Evolutionary conservation across 2,888 invertebrate species (phyloP).

Genomic region (Leptinotarsa tumamoca): DNA sequence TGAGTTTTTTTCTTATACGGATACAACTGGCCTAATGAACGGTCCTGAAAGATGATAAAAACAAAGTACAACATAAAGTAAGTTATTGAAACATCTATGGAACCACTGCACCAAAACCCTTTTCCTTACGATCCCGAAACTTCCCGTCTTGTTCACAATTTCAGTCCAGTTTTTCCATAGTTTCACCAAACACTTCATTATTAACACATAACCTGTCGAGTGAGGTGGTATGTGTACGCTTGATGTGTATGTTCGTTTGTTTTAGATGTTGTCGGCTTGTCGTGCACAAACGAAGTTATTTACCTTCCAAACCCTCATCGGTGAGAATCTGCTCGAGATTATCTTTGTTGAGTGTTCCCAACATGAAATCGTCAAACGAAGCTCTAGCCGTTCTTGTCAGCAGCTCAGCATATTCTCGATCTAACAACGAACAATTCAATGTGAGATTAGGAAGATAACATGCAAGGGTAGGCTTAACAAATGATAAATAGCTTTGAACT

Average conservation of each 20-base stretch:
- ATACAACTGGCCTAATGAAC: background rate
- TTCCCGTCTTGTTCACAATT: background rate
- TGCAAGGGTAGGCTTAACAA: slow-evolving; percentile 4
- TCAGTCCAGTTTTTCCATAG: slow-evolving; percentile 11
- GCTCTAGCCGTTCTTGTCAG: slow-evolving; percentile 55
- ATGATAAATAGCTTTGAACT: background rate
- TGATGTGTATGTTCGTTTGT: slow-evolving; percentile 18
- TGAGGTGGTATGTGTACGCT: slow-evolving; percentile 20
- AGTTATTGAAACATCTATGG: background rate
- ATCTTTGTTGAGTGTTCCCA: slow-evolving; percentile 51
- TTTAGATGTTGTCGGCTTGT: slow-evolving; percentile 11
- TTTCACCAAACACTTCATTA: slow-evolving; percentile 13
- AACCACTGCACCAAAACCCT: slow-evolving; percentile 8
- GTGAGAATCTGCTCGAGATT: slow-evolving; percentile 46
- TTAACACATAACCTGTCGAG: slow-evolving; percentile 23
- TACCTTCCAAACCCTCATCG: slow-evolving; percentile 47
- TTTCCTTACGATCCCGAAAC: background rate
- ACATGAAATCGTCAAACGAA: slow-evolving; percentile 58
- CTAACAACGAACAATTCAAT: slow-evolving; percentile 49
- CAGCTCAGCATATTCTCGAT: slow-evolving; percentile 56
- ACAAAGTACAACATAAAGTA: background rate
- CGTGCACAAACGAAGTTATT: slow-evolving; percentile 35
- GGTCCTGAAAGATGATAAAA: background rate
- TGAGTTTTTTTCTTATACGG: no score
- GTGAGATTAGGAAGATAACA: slow-evolving; percentile 27